phyloP scores from a whole-genome alignment of 2,113 vertebrate species.

The Sphyrna mokarran region DNA sequence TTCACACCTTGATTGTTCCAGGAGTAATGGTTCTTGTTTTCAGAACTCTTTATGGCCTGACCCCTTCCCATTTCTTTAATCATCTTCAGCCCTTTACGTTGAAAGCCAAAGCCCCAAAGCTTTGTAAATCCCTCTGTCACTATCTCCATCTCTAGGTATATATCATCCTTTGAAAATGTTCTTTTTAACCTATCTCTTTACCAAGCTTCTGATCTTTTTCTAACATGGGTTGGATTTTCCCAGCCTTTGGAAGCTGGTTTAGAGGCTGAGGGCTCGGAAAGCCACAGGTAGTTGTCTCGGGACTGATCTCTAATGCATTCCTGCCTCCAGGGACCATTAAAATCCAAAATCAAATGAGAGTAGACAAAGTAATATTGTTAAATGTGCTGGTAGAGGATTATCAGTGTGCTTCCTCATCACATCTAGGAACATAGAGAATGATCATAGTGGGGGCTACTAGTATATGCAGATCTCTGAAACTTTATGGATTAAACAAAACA shows the following conservation, averaged over 20 bases:
- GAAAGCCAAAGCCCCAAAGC: neutral
- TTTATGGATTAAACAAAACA: neutral
- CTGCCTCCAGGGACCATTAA: neutral
- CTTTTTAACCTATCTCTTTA: neutral
- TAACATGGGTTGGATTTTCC: neutral
- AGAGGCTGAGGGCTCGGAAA: too few relatives aligned
- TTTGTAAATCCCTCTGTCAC: neutral
- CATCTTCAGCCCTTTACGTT: neutral
- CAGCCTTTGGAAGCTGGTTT: too few relatives aligned
- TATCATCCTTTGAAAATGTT: neutral
- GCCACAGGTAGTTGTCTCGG: too few relatives aligned
- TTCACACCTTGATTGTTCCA: neutral
- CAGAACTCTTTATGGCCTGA: neutral
- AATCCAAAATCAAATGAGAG: neutral
- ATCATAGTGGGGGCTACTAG: neutral
- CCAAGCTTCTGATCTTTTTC: neutral
- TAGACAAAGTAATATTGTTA: neutral
- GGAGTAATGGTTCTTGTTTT: neutral
- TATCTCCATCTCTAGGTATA: neutral
- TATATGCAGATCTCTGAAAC: neutral
- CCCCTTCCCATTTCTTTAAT: neutral
- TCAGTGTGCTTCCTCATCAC: neutral
- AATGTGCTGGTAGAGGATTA: neutral
- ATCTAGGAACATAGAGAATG: neutral
- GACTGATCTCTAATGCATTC: neutral